Evolutionary conservation across 1,140 invertebrate species (phyloP).

Genomic region (Micrasema longulum): DNA sequence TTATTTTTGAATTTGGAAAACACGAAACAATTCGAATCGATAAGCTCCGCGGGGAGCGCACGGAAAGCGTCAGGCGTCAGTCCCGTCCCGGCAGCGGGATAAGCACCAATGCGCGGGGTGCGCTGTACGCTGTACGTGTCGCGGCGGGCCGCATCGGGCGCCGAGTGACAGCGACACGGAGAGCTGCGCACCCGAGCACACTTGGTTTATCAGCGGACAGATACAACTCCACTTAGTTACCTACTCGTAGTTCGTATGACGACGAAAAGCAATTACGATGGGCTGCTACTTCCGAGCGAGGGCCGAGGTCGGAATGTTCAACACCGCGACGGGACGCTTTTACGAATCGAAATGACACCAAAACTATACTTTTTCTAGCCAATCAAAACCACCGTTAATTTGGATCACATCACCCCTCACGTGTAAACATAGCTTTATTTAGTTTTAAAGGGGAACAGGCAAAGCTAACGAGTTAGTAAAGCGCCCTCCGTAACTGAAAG

Average conservation of each 20-base stretch:
- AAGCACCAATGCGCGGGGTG: conserved; percentile 28
- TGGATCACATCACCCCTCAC: neutral
- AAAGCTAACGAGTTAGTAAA: too few relatives aligned
- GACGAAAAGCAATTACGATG: conserved; percentile 22
- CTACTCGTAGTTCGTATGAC: neutral
- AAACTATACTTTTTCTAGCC: conserved; percentile 4
- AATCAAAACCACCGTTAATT: conserved; percentile 3
- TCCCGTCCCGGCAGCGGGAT: conserved; percentile 30
- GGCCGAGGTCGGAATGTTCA: conserved; percentile 38
- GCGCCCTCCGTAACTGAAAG: too few relatives aligned
- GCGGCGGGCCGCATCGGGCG: conserved; percentile 33
- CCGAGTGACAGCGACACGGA: conserved; percentile 29
- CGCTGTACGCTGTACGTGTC: conserved; percentile 19
- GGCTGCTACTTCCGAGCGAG: conserved; percentile 5
- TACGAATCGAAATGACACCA: neutral
- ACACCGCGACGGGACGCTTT: conserved; percentile 22
- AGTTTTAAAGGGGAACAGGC: too few relatives aligned
- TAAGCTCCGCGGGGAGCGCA: conserved; percentile 11
- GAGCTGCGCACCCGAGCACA: conserved; percentile 1
- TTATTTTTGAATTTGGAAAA: conserved; percentile 28
- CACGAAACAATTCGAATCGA: conserved; percentile 25
- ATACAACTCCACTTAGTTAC: neutral
- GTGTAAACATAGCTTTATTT: neutral
- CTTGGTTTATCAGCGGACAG: neutral
- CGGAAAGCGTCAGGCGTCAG: conserved; percentile 30